Percentiles rank a stretch among this genome's conserved stretches.
phyloP scores from a whole-genome alignment of 53 echinoderm and acorn worm genomes.

The Luidia sarsii region DNA sequence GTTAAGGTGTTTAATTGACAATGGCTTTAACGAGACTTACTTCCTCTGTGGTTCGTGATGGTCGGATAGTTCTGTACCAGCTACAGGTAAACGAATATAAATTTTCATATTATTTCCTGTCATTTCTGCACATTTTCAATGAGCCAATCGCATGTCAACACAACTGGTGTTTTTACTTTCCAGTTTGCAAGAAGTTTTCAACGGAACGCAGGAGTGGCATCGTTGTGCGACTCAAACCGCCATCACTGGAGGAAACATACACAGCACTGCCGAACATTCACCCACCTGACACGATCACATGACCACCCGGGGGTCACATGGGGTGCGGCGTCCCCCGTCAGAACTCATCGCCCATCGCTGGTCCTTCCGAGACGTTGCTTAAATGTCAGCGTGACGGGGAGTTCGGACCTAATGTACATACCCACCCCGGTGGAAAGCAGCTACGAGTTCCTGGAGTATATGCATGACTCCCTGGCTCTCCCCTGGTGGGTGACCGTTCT shows the following conservation, averaged over 20 bases:
- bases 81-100: no score
- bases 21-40: conserved; percentile 27
- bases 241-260: not conserved
- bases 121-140: no score
- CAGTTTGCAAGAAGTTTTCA: no score
- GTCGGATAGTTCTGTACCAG: not conserved
- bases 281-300: conserved; percentile 21
- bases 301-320: not conserved
- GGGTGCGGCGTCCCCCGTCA: not conserved
- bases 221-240: no score
- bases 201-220: no score
- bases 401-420: conserved; percentile 34
- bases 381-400: not conserved
- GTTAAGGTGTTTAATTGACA: no score
- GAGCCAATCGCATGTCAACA: no score
- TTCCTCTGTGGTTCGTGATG: not conserved
- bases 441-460: conserved; percentile 83
- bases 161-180: no score
- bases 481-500: conserved; percentile 93
- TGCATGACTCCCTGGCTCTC: conserved; percentile 64
- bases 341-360: not conserved
- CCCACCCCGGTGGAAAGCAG: conserved; percentile 77
- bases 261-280: conserved; percentile 30
- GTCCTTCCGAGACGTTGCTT: not conserved
- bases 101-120: no score